Evolutionary conservation across 2,113 vertebrate species (phyloP), one percentile per base, ranked within the genome.

Genomic region (Microcebus griseorufus): DNA sequence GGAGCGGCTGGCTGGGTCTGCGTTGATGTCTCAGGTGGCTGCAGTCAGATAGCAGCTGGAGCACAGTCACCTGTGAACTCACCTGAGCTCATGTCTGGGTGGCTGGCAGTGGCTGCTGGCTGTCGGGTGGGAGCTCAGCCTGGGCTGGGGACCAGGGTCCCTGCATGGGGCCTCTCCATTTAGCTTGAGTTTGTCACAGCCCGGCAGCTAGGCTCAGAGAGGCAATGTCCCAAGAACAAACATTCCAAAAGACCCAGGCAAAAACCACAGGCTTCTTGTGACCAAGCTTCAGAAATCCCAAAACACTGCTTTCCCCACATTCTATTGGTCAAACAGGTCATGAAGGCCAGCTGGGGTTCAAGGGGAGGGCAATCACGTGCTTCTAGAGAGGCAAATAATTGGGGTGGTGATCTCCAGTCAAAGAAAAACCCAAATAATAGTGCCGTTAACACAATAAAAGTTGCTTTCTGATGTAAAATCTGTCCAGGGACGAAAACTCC

Each of bases 381-480:
- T 60, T 75, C 39, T 3, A 87, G 12, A 72, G 42, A 78, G 64
- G 62, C 9, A 37, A 78, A 64, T 42, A 25, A 29, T 13, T 17
- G 9, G 23, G 39, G 20, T 64, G 29, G 62, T 23, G 53, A 27
- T 65, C 65, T 90, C 72, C 64, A 72, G 86, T 37, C 80, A 82
- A 48, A 39, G 18, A 22, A 53, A 70, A 78, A 37, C 6, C 12
- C 2, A 60, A 65, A 37, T 32, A 45, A 48, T 25, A n/a, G 9
- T 48, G 58, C 25, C 25, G 45, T 95, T 37, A 75, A 32, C 60
- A 82, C 13, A 29, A 37, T n/a, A 87, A 10, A n/a, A 82, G 16
- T 27, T 88, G 48, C 75, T 88, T 34, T 39, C 69, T 39, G 32
- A 6, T 12, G 18, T 82, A 92, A 88, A 80, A 92, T 45, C 75